phyloP scores from a whole-genome alignment of 2,888 invertebrate species.

The Noctua pronuba region DNA sequence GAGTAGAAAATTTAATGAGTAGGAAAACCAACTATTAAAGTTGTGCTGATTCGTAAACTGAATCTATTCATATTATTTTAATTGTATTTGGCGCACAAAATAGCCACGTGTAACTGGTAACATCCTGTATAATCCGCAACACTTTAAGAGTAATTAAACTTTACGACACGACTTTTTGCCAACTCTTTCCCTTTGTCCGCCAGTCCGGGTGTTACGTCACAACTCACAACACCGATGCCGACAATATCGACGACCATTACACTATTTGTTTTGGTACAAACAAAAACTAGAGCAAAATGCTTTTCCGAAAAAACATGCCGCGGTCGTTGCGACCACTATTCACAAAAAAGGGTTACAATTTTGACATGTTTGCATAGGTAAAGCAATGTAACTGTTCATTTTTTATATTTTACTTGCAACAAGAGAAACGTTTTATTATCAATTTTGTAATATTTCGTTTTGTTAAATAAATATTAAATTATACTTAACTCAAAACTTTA shows the following conservation, averaged over 20 bases:
- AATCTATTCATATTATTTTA: constrained; percentile 1
- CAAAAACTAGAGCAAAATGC: constrained; percentile 83
- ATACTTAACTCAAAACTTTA: constrained; percentile 44
- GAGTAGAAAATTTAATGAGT: too few relatives aligned
- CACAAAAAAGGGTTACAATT: constrained; percentile 75
- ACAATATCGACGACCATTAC: constrained; percentile 69
- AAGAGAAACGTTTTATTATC: constrained; percentile 43
- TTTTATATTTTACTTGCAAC: constrained; percentile 32
- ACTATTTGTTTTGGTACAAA: constrained; percentile 78
- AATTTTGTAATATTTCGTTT: constrained; percentile 46
- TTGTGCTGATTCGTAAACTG: neutral
- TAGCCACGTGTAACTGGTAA: constrained; percentile 39
- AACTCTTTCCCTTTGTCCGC: constrained; percentile 77
- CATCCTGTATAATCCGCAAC: constrained; percentile 75
- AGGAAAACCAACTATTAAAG: neutral
- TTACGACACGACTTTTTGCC: constrained; percentile 80
- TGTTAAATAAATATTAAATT: constrained; percentile 43
- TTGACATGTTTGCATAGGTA: constrained; percentile 73
- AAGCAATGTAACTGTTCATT: constrained; percentile 62
- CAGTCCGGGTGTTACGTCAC: constrained; percentile 71
- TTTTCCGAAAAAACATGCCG: constrained; percentile 69
- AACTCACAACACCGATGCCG: constrained; percentile 58
- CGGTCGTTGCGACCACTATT: constrained; percentile 59
- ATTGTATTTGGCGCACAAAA: constrained; percentile 14
- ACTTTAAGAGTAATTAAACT: constrained; percentile 72